Evolutionary conservation across 2,113 vertebrate genomes (phyloP), one percentile per base, ranked within the genome.

Genomic region (Nannobrachium achirus): DNA sequence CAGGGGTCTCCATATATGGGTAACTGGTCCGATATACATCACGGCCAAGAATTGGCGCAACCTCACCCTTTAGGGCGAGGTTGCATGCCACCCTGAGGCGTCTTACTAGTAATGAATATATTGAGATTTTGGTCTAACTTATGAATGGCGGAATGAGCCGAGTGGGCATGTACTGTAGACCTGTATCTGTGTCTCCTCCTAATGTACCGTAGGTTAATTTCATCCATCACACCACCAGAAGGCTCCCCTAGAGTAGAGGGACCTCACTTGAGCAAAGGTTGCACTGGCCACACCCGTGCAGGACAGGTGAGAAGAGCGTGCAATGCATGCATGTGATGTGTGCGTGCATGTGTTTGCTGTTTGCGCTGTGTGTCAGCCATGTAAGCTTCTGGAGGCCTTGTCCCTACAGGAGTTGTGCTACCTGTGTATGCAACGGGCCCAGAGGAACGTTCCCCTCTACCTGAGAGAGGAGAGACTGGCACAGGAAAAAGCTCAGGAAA

Each of bases 391-490:
- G 44, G 38, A 42, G 15, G 4, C 11, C 42, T 48, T 64, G 9
- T 71, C 15, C 2, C 60, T 53, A 7, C 60, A 95, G 95, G 94
- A 95, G 79, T 76, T 95, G 76, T 96, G 95, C 76, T 94, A 94
- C 61, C 70, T 95, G 49, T 95, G 95, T 71, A 89, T 93, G 88
- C 94, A 95, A 78, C 87, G 93, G n/a, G 88, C 88, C 8, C 88
- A 91, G 19, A 84, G 82, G 20, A 94, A 92, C 51, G 41, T 86
- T 3, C 90, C 92, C 0, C 42, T 91, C 15, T 89, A 86, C 60
- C 48, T 77, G 44, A 49, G 63, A 2, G 85, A 90, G 8, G 90
- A 94, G 71, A 88, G 58, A 45, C 79, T 64, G 73, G 86, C 58
- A n/a, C 82, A 85, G 40, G 92, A 94, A 16, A 66, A 69, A 42